Percentiles rank a stretch among this genome's conserved stretches.
Conservation (phyloP, 2,888 invertebrate genomes). For the Epistrophe eligans region DNA sequence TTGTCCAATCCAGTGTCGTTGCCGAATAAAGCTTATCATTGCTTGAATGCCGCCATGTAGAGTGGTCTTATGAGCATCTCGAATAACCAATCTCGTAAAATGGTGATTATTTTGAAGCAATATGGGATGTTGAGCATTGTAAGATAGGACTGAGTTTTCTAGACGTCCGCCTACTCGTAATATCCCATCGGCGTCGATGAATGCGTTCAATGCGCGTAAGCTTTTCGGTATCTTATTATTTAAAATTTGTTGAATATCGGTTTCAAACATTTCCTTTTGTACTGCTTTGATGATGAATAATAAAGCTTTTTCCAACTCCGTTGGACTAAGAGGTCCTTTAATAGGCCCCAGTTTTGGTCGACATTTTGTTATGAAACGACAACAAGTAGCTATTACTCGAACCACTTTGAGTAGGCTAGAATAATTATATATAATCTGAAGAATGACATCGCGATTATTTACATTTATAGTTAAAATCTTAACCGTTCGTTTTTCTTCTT, state of each 20-base stretch:
- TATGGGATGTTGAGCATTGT: constrained; percentile 1
- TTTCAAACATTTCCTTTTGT: constrained; percentile 10
- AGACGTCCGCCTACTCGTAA: constrained; percentile 22
- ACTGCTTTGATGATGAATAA: neutral
- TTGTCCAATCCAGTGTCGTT: neutral
- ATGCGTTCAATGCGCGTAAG: neutral
- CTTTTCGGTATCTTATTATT: neutral
- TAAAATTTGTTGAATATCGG: neutral
- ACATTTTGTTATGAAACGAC: no score
- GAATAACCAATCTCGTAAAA: neutral
- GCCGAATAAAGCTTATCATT: neutral
- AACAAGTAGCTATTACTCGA: no score
- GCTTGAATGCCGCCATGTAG: constrained; percentile 23
- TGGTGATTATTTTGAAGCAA: constrained; percentile 8
- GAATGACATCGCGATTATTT: no score
- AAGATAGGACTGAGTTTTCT: constrained; percentile 4
- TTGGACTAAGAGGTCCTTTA: no score
- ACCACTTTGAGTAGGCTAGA: no score
- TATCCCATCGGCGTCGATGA: constrained; percentile 14
- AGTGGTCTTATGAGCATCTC: no score
- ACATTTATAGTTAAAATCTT: no score
- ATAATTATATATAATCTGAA: no score
- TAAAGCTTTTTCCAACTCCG: no score
- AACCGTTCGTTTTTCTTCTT: no score
- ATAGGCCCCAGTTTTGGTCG: no score